phyloP scores from a whole-genome alignment of 2,113 vertebrate species.

The Nothobranchius kuhntae region DNA sequence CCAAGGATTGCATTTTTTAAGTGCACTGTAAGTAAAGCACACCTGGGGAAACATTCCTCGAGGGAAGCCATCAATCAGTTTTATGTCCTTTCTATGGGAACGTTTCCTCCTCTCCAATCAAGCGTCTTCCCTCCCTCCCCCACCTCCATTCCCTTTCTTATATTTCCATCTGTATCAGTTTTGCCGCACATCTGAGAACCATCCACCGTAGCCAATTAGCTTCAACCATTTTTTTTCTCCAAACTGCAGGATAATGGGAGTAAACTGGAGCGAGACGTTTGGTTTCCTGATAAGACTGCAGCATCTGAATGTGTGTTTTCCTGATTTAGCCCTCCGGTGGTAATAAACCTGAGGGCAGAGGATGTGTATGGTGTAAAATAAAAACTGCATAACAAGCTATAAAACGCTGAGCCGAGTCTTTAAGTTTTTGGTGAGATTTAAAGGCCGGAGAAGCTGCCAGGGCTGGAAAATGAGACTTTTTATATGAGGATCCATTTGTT shows the following conservation, averaged over 20 bases:
- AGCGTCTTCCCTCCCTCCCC: constrained; percentile 49
- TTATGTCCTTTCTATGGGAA: constrained; percentile 81
- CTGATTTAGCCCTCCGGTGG: constrained; percentile 56
- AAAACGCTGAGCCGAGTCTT: constrained; percentile 29
- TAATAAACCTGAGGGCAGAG: constrained; percentile 41
- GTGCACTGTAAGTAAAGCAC: constrained; percentile 64
- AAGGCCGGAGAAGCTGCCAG: not conserved
- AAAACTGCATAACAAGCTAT: constrained; percentile 21
- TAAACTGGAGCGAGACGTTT: constrained; percentile 29
- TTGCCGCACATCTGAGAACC: constrained; percentile 77
- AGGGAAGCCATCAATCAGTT: constrained; percentile 85
- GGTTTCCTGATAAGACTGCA: constrained; percentile 50
- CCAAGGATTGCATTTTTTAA: constrained; percentile 75
- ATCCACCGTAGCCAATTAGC: constrained; percentile 68
- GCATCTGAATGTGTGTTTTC: constrained; percentile 9
- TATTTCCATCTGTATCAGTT: constrained; percentile 80
- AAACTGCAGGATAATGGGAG: constrained; percentile 24
- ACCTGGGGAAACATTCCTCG: constrained; percentile 83
- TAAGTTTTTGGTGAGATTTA: not conserved
- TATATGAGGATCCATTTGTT: not conserved
- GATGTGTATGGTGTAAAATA: constrained; percentile 19
- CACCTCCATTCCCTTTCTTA: constrained; percentile 50
- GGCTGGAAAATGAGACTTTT: not conserved
- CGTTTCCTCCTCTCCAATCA: constrained; percentile 75
- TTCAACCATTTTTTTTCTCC: constrained; percentile 61